Percentiles rank a stretch among this genome's conserved stretches.
These are phyloP conservation scores for Bombus terrestris DNA, from an alignment of 1,140 invertebrate species.

Conservation along the genomic window DNA sequence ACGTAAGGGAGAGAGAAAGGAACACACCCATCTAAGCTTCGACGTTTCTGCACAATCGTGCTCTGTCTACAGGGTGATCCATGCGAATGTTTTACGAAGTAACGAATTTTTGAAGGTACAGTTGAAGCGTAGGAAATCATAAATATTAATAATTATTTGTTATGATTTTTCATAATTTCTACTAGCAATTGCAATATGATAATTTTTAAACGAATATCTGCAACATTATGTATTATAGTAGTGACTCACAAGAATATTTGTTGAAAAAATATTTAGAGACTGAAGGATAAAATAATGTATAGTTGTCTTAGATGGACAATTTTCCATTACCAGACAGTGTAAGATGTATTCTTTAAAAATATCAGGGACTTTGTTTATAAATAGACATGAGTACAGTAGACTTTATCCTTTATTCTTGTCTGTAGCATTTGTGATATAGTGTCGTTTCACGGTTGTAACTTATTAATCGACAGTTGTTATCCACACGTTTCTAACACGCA, in stretches of 20 bases:
- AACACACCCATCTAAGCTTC: conserved; percentile 30
- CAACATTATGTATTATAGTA: no score
- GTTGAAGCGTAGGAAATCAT: neutral
- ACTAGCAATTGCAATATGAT: no score
- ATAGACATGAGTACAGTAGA: neutral
- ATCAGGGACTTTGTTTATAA: neutral
- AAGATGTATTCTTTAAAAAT: neutral
- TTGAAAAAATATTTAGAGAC: no score
- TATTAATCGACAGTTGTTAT: neutral
- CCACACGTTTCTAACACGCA: neutral
- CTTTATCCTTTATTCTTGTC: neutral
- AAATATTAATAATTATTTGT: neutral
- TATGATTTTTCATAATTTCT: neutral
- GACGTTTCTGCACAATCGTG: conserved; percentile 30
- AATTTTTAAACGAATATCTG: no score
- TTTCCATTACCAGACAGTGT: neutral
- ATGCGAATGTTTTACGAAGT: neutral
- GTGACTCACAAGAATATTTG: no score
- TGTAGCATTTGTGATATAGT: neutral
- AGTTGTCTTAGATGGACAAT: no score
- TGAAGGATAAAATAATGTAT: no score
- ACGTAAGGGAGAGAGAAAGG: conserved; percentile 46
- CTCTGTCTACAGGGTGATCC: conserved; percentile 11
- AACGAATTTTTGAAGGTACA: neutral
- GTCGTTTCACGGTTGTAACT: neutral